Base-by-base conservation (phyloP, 2,797 vertebrate species). In the Squalus acanthias region DNA sequence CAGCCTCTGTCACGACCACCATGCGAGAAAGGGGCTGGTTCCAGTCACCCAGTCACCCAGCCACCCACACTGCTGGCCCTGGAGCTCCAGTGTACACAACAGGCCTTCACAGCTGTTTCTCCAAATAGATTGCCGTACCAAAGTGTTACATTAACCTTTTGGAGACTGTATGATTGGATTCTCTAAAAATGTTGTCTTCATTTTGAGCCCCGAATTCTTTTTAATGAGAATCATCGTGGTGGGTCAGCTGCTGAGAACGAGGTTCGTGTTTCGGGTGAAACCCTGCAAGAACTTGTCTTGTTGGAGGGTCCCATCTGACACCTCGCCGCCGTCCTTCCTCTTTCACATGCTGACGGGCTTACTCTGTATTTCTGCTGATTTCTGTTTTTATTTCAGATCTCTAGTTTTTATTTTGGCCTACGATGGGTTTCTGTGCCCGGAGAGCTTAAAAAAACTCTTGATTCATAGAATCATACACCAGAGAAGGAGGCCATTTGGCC, bases 1-100 rank as follows among this genome's bases (percentile, higher is more conserved):
- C 67, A 69, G n/a, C 50, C 46, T 95, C 69, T 57, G 46, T 95
- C 29, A 33, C 33, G 94, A 95, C 94, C 94, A 95, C 94, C 94
- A 95, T 72, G 94, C 76, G 94, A 57, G 94, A 72, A 72, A 65
- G 69, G 70, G 50, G 94, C 29, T 57, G 70, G 70, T 95, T 95
- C 26, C 10, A 60, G 94, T 57, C 88, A 91, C 53, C 53, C 53
- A 91, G 53, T 33, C 70, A 95, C 94, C 94, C 94, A 95, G 50
- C 94, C 94, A 95, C 94, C 94, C 94, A 95, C 94, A 95, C 94
- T 76, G 94, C 94, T 95, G 94, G 94, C 94, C 94, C 94, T 57
- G 94, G 46, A 76, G 53, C 70, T 95, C 50, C 29, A 53, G 70
- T 95, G 94, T 74, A 95, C 69, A 95, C 94, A 95, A 95, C 94